phyloP scores from a whole-genome alignment of 2,888 invertebrate species.

The Pollenia angustigena region DNA sequence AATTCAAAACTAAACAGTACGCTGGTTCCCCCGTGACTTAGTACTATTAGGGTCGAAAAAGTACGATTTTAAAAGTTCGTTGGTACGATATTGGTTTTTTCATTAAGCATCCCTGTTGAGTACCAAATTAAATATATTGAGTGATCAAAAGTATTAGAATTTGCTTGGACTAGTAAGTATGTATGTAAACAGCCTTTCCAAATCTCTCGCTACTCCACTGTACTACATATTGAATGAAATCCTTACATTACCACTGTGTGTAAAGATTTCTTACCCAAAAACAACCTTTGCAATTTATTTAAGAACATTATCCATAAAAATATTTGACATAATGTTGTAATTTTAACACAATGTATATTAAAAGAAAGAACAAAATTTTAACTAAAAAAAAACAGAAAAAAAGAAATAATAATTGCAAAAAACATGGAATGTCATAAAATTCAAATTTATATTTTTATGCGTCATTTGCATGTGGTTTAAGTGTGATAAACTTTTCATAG shows the following conservation, averaged over 20 bases:
- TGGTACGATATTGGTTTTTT: too few species aligned
- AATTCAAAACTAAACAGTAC: too few species aligned
- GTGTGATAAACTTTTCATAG: slow-evolving; percentile 58
- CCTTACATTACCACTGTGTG: neutral
- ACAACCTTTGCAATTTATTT: slow-evolving; percentile 51
- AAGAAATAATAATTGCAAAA: neutral
- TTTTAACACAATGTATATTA: slow-evolving; percentile 50
- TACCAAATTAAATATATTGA: too few species aligned
- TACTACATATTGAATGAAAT: neutral
- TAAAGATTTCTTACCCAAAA: neutral
- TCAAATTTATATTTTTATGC: slow-evolving; percentile 53
- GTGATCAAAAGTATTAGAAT: too few species aligned
- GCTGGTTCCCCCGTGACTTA: too few species aligned
- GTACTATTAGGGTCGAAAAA: too few species aligned
- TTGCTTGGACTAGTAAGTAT: too few species aligned
- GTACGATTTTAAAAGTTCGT: too few species aligned
- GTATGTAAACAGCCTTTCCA: neutral
- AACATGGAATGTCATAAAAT: slow-evolving; percentile 63
- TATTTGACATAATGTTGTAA: slow-evolving; percentile 56
- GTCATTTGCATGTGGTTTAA: slow-evolving; percentile 56
- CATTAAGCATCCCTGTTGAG: too few species aligned
- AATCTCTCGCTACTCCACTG: neutral
- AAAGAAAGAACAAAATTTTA: slow-evolving; percentile 5
- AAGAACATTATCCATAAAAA: slow-evolving; percentile 64
- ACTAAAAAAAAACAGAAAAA: neutral